Base-by-base conservation (phyloP, 2,797 vertebrate species). In the Synanceia verrucosa region DNA sequence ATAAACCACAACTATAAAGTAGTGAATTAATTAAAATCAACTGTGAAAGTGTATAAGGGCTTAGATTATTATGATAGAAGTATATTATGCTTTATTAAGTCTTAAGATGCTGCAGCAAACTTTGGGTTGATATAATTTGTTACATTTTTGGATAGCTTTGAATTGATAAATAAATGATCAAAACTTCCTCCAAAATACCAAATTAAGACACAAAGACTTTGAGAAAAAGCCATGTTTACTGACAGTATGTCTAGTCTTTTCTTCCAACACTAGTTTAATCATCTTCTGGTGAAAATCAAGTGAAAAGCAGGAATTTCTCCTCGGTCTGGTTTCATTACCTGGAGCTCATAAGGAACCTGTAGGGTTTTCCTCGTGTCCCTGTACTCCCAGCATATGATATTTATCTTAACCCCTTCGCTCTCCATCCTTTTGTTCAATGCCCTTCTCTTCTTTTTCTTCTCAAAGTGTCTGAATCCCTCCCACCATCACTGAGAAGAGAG, bases 391-490 rank as follows among this genome's bases (percentile, higher is more conserved):
- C 51, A 64, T 55, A 55, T 39, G 69, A 70, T 79, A 70, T 67
- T 77, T 60, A 74, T 74, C 62, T 65, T 23, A 69, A 84, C 78
- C 51, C 63, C 33, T 55, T 65, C 46, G 29, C 46, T 65, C 55
- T 66, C 18, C 48, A 70, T 59, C 59, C 55, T 26, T 75, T 56
- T 70, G 36, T 67, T 65, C 43, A 57, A 55, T 62, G 56, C 53
- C 56, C 36, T 70, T 24, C 16, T 71, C 69, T 72, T 29, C 46
- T 65, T 64, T 56, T 63, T 65, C 64, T 14, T 73, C 69, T 75
- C 60, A 65, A 78, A 53, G 67, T 6, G 36, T 72, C 56, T 51
- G 58, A 53, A 73, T 80, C 58, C 69, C 68, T 78, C 68, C 74
- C 65, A 68, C 73, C 65, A 68, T 33, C 41, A 2, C 73, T 47